These are phyloP conservation scores for Cyrtodaria siliqua DNA, from an alignment of 2,888 invertebrate species.

Conservation along the genomic window DNA sequence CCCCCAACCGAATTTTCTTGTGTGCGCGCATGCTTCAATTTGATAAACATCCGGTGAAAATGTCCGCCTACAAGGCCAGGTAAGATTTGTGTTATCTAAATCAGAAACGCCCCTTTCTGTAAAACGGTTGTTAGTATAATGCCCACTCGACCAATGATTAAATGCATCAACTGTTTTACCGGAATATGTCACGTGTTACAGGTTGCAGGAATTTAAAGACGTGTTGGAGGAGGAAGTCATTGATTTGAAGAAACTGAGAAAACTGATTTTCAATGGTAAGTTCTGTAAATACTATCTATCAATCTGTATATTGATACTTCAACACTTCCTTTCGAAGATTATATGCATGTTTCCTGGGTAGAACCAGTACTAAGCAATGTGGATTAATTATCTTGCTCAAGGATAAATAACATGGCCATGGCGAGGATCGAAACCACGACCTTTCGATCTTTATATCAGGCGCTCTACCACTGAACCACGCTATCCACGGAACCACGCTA, in stretches of 20 bases:
- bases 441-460: too few relatives aligned
- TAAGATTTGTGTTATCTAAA: constrained; percentile 38
- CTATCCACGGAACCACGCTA: too few relatives aligned
- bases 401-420: too few relatives aligned
- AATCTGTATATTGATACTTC: too few relatives aligned
- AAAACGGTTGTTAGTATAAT: background rate
- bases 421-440: too few relatives aligned
- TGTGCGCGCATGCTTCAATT: too few relatives aligned
- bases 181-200: constrained; percentile 71
- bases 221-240: constrained; percentile 90
- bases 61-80: constrained; percentile 79
- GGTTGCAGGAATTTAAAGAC: constrained; percentile 92
- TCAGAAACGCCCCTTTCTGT: background rate
- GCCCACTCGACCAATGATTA: background rate
- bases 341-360: too few relatives aligned
- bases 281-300: background rate
- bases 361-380: too few relatives aligned
- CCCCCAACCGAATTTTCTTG: too few relatives aligned
- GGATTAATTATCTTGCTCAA: too few relatives aligned
- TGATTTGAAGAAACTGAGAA: constrained; percentile 90
- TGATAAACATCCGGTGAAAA: constrained; percentile 68
- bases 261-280: constrained; percentile 93
- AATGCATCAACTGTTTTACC: constrained; percentile 1
- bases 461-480: too few relatives aligned
- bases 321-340: too few relatives aligned